Percentiles rank a stretch among this genome's conserved stretches.
phyloP scores from a whole-genome alignment of 2,888 invertebrate species.

The Dromius quadrimaculatus region DNA sequence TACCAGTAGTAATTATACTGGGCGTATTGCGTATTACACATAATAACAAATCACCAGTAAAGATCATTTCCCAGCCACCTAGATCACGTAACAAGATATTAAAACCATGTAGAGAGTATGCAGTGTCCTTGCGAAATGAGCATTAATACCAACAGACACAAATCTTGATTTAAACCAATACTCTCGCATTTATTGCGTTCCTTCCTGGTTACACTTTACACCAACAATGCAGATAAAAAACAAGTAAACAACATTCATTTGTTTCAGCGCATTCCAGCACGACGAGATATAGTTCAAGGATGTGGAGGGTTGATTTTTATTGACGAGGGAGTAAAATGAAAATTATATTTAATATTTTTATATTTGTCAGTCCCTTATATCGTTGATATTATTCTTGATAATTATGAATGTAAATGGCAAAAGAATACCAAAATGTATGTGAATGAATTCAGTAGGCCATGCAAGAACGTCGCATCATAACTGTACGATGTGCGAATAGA shows the following conservation, averaged over 20 bases:
- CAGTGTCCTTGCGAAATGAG: constrained; percentile 17
- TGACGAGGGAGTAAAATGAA: too few species aligned
- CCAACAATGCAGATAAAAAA: not conserved
- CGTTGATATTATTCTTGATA: not conserved
- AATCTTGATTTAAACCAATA: not conserved
- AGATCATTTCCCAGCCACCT: too few species aligned
- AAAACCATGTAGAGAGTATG: too few species aligned
- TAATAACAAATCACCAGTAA: too few species aligned
- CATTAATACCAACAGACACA: too few species aligned
- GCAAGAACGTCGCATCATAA: constrained; percentile 33
- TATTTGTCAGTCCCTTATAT: not conserved
- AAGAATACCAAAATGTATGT: constrained; percentile 13
- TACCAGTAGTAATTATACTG: too few species aligned
- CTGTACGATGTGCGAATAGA: constrained; percentile 36
- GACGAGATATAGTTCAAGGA: too few species aligned
- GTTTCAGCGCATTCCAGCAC: constrained; percentile 20
- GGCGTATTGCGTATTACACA: too few species aligned
- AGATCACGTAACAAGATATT: too few species aligned
- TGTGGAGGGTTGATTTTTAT: too few species aligned
- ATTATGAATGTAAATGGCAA: too few species aligned
- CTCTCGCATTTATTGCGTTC: not conserved
- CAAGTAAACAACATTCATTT: constrained; percentile 10
- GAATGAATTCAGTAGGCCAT: constrained; percentile 45
- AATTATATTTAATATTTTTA: too few species aligned
- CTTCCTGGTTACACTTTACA: constrained; percentile 10